Evolutionary conservation across 2,888 invertebrate genomes (phyloP).

Genomic region (Caenorhabditis angaria): DNA sequence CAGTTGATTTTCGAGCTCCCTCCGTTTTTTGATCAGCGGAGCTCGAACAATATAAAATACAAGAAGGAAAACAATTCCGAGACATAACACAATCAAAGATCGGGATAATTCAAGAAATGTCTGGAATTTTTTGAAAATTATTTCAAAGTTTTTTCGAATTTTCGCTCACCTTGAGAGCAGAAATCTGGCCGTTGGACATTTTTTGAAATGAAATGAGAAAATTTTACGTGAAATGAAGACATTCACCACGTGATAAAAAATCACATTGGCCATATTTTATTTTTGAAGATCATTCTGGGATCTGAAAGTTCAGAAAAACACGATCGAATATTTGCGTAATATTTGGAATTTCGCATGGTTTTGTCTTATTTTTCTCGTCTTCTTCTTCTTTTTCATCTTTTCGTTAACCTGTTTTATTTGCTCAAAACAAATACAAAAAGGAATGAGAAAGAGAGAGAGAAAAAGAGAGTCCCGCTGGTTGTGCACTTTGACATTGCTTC

Average conservation of each 20-base stretch:
- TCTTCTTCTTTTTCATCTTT: neutral
- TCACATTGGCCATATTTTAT: too few species aligned
- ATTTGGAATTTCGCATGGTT: neutral
- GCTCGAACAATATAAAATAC: neutral
- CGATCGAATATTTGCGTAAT: too few species aligned
- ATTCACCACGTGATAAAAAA: neutral
- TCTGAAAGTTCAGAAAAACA: too few species aligned
- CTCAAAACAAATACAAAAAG: conserved; percentile 6
- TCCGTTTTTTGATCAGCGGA: neutral
- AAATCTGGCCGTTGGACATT: conserved; percentile 10
- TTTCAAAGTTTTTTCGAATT: neutral
- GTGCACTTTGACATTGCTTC: conserved; percentile 5
- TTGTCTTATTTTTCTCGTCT: neutral
- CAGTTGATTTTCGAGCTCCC: neutral
- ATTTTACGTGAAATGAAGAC: conserved; percentile 12
- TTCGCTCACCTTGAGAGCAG: neutral
- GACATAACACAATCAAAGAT: conserved; percentile 2
- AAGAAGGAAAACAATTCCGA: neutral
- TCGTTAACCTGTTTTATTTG: conserved; percentile 6
- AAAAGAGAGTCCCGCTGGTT: too few species aligned
- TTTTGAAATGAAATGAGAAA: neutral
- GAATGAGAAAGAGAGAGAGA: too few species aligned
- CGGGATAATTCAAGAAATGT: neutral
- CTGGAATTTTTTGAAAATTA: neutral
- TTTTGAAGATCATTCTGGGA: too few species aligned